phyloP scores from a whole-genome alignment of 53 echinoderm and acorn worm species.

The Luidia sarsii region DNA sequence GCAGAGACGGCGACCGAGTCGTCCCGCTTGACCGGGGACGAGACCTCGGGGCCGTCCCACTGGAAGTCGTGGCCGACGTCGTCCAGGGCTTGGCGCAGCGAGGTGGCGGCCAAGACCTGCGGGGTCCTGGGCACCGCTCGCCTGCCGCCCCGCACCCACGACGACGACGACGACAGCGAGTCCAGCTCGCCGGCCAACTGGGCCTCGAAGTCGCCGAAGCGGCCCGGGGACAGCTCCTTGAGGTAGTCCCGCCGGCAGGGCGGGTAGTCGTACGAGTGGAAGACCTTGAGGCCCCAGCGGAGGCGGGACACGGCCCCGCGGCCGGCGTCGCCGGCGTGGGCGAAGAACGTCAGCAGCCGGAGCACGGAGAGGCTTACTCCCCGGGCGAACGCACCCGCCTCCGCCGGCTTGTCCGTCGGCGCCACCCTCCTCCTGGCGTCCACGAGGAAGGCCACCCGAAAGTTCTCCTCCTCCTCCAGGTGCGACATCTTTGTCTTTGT shows the following conservation, averaged over 20 bases:
- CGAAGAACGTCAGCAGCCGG: constrained; percentile 66
- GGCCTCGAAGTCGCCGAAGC: constrained; percentile 69
- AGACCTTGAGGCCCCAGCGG: constrained; percentile 77
- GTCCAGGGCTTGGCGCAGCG: constrained; percentile 65
- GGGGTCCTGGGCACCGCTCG: constrained; percentile 19
- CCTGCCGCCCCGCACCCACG: constrained; percentile 25
- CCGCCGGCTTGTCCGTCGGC: constrained; percentile 3
- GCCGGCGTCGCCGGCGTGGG: constrained; percentile 32
- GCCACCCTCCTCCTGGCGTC: constrained; percentile 27
- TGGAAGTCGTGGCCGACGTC: constrained; percentile 79
- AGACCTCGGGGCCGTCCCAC: constrained; percentile 84
- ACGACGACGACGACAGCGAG: constrained; percentile 19
- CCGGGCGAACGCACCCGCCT: constrained; percentile 11
- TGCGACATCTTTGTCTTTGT: constrained; percentile 7
- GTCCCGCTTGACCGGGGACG: constrained; percentile 58
- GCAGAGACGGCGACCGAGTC: constrained; percentile 1
- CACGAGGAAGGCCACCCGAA: constrained; percentile 50
- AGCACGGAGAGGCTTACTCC: constrained; percentile 65
- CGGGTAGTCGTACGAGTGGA: constrained; percentile 62
- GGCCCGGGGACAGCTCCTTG: constrained; percentile 45
- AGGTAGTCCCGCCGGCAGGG: constrained; percentile 60
- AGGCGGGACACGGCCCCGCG: constrained; percentile 24
- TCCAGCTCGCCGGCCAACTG: constrained; percentile 62
- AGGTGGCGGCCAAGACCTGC: constrained; percentile 58
- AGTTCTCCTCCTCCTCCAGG: constrained; percentile 24